A percentile compares a stretch with the other conserved stretches of the same genome.
These are phyloP conservation scores for Rhinophrynus dorsalis DNA, from an alignment of 2,797 vertebrate genomes.

Conservation along the genomic window DNA sequence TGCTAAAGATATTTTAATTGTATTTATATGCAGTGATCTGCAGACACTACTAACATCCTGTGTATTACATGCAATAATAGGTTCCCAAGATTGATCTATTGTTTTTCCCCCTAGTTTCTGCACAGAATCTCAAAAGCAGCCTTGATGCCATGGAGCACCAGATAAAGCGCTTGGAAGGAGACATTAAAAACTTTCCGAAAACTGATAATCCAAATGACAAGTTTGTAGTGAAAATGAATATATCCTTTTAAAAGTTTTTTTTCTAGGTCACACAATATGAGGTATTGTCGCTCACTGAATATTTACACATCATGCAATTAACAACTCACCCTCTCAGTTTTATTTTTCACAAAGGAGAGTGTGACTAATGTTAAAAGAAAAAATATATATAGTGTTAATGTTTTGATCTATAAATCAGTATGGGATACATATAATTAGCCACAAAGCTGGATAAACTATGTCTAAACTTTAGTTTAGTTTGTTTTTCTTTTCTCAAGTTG, in stretches of 20 bases:
- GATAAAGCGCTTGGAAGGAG: slow-evolving; percentile 84
- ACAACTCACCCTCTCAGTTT: background rate
- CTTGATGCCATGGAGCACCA: slow-evolving; percentile 87
- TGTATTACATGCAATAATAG: no score
- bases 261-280: slow-evolving; percentile 1
- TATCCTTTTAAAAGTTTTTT: slow-evolving; percentile 83
- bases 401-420: no score
- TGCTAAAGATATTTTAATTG: no score
- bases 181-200: slow-evolving; percentile 88
- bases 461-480: background rate
- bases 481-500: no score
- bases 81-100: no score
- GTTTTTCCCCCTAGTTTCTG: slow-evolving; percentile 78
- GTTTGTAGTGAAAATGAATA: slow-evolving; percentile 95
- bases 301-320: slow-evolving; percentile 3
- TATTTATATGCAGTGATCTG: no score
- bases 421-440: background rate
- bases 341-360: background rate
- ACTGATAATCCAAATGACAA: slow-evolving; percentile 83
- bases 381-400: background rate
- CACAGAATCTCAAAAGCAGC: slow-evolving; percentile 88
- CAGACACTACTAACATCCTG: no score
- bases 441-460: background rate
- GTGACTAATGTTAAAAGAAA: slow-evolving; percentile 15
- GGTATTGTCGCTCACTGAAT: slow-evolving; percentile 31